These are phyloP conservation scores for Laupala kohalensis DNA, from an alignment of 1,140 invertebrate species.

Conservation along the genomic window DNA sequence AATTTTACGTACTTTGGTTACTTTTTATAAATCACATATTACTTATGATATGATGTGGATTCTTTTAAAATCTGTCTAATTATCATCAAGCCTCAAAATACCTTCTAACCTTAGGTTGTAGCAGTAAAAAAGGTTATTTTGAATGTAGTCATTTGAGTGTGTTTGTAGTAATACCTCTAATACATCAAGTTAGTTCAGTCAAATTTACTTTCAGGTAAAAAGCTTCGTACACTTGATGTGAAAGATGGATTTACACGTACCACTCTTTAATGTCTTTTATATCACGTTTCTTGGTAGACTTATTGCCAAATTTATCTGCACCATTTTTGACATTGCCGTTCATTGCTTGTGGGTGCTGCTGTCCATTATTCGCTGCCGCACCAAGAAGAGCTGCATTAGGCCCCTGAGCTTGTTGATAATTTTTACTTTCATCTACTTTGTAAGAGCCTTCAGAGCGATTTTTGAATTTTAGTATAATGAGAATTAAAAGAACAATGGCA, in stretches of 20 bases:
- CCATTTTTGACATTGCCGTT: slow-evolving; percentile 32
- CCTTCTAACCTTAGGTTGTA: not conserved
- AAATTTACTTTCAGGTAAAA: not conserved
- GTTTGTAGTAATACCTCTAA: not conserved
- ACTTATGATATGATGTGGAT: not conserved
- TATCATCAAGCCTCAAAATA: not conserved
- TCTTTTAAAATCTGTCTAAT: not conserved
- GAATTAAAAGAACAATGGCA: slow-evolving; percentile 77
- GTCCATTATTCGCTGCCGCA: slow-evolving; percentile 28
- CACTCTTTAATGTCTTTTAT: slow-evolving; percentile 85
- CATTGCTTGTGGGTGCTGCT: slow-evolving; percentile 19
- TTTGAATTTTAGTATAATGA: slow-evolving; percentile 80
- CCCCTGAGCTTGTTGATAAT: slow-evolving; percentile 49
- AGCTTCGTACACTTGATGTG: not conserved
- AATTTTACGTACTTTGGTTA: not conserved
- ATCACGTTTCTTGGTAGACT: slow-evolving; percentile 55
- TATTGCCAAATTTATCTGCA: slow-evolving; percentile 25
- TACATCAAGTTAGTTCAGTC: too few species aligned
- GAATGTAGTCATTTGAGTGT: not conserved
- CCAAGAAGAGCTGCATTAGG: slow-evolving; percentile 59
- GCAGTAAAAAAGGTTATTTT: not conserved
- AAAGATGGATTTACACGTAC: slow-evolving; percentile 58
- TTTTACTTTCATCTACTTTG: slow-evolving; percentile 79
- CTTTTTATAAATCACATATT: not conserved
- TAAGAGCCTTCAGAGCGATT: slow-evolving; percentile 74